Percentiles rank a stretch among this genome's conserved stretches.
Conservation (phyloP, 2,797 vertebrate species). For the Hydrophis major region DNA sequence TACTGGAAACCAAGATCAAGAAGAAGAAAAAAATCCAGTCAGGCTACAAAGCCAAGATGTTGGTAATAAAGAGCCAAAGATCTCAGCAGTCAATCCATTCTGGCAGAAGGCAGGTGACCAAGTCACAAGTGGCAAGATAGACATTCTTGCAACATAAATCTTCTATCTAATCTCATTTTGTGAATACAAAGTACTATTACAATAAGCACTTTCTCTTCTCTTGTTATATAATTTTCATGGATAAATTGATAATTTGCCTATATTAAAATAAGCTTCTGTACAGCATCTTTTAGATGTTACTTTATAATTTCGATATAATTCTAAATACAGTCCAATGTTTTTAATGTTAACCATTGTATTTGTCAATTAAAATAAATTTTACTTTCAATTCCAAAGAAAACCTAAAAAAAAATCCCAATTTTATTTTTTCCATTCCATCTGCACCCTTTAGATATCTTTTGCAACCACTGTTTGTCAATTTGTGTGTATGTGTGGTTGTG, state of each 20-base stretch:
- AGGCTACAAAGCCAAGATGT: not conserved
- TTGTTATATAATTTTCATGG: not conserved
- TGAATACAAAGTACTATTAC: not conserved
- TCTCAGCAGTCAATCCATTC: not conserved
- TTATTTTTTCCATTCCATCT: not conserved
- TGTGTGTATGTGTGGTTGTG: no score
- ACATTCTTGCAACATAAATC: not conserved
- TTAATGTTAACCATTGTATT: not conserved
- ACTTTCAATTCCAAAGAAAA: not conserved
- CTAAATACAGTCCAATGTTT: not conserved
- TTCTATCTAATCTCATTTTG: not conserved
- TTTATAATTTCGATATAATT: not conserved
- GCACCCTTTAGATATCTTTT: not conserved
- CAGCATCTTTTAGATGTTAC: not conserved
- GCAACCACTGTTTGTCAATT: not conserved
- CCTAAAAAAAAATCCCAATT: not conserved
- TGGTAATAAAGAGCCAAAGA: not conserved
- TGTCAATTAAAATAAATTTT: not conserved
- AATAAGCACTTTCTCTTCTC: not conserved
- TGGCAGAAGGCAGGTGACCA: not conserved
- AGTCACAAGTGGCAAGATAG: not conserved
- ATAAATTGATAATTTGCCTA: not conserved
- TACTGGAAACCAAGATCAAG: not conserved
- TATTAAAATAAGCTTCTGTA: not conserved
- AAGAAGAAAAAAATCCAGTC: not conserved